phyloP scores from a whole-genome alignment of 1,140 invertebrate species.

The Phymastichus coffea region DNA sequence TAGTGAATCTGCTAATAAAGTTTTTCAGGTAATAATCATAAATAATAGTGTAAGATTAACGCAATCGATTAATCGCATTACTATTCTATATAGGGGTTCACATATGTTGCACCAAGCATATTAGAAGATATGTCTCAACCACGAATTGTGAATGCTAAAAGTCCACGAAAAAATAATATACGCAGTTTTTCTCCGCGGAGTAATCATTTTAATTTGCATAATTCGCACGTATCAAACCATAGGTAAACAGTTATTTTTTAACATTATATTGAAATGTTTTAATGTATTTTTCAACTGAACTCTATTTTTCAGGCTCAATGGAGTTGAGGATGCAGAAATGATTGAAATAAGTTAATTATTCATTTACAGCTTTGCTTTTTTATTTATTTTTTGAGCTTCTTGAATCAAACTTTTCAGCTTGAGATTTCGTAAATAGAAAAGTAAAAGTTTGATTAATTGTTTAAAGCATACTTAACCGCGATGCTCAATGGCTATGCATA shows the following conservation, averaged over 20 bases:
- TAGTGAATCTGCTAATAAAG: slow-evolving; percentile 92
- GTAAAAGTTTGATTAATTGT: slow-evolving; percentile 22
- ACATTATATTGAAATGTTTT: background rate
- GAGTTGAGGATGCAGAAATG: slow-evolving; percentile 49
- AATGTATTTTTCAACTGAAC: background rate
- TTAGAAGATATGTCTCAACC: slow-evolving; percentile 82
- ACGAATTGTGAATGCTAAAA: slow-evolving; percentile 69
- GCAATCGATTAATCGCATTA: slow-evolving; percentile 33
- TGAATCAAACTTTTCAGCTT: slow-evolving; percentile 38
- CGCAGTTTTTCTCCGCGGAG: slow-evolving; percentile 44
- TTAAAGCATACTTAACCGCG: slow-evolving; percentile 2
- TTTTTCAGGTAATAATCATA: slow-evolving; percentile 76
- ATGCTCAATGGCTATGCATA: slow-evolving; percentile 43
- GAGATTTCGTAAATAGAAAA: slow-evolving; percentile 40
- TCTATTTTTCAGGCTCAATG: slow-evolving; percentile 38
- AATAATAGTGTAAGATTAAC: slow-evolving; percentile 2
- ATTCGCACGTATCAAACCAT: slow-evolving; percentile 41
- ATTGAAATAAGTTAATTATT: slow-evolving; percentile 54
- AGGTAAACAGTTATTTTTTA: slow-evolving; percentile 34
- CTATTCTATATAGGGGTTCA: slow-evolving; percentile 82
- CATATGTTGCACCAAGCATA: slow-evolving; percentile 96
- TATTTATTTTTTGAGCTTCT: slow-evolving; percentile 39
- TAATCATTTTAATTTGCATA: slow-evolving; percentile 41
- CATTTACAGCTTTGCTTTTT: no score
- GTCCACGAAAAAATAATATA: slow-evolving; percentile 61